Conservation (phyloP, 2,113 vertebrate genomes). For the Pleuronectes platessa region DNA sequence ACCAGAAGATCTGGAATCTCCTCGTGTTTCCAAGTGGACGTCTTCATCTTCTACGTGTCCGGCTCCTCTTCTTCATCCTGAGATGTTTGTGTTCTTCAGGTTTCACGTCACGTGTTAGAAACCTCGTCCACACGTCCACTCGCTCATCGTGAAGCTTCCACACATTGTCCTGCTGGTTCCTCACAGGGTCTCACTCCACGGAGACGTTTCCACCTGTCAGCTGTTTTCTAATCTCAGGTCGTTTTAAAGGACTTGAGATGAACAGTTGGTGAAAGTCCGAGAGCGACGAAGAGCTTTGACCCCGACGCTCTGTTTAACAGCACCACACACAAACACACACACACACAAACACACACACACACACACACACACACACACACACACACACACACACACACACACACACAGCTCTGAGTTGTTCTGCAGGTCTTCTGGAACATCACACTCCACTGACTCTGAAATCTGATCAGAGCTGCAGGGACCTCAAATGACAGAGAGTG, state of each 20-base stretch:
- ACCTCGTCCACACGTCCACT: too few species aligned
- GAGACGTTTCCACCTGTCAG: too few species aligned
- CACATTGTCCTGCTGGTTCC: too few species aligned
- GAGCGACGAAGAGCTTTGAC: constrained; percentile 27
- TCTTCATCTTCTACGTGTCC: too few species aligned
- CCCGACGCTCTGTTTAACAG: constrained; percentile 43
- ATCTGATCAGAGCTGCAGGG: constrained; percentile 66
- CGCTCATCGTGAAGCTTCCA: too few species aligned
- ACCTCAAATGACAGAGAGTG: constrained; percentile 33
- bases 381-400: background rate
- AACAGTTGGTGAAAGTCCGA: constrained; percentile 17
- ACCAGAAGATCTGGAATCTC: too few species aligned
- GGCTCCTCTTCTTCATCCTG: too few species aligned
- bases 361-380: background rate
- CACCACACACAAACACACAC: background rate
- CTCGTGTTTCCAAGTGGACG: too few species aligned
- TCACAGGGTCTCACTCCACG: too few species aligned
- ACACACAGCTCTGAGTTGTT: background rate
- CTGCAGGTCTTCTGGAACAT: constrained; percentile 45
- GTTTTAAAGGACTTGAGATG: background rate
- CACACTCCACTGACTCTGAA: constrained; percentile 62
- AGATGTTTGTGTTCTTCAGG: too few species aligned
- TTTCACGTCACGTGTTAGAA: too few species aligned
- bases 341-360: background rate
- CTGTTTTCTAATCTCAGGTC: background rate